Conservation (phyloP, 1,140 invertebrate species). For the Battus philenor region DNA sequence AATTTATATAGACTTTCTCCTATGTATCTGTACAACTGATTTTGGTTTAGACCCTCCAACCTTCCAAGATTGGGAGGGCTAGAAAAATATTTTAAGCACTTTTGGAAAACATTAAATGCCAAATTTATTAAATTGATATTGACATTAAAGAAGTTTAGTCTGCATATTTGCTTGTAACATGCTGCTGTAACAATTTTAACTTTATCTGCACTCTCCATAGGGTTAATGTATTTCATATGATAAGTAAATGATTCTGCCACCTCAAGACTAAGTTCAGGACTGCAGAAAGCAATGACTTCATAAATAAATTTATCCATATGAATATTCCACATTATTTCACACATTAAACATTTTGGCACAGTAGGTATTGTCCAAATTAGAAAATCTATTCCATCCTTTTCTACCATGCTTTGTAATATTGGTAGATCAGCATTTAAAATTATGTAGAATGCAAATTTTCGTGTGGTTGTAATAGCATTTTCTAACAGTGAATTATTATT, state of each 20-base stretch:
- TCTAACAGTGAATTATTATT: conserved; percentile 27
- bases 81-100: conserved; percentile 43
- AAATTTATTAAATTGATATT: conserved; percentile 27
- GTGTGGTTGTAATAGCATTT: conserved; percentile 21
- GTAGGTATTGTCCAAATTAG: conserved; percentile 55
- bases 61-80: conserved; percentile 47
- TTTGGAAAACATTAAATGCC: conserved; percentile 41
- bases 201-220: conserved; percentile 37
- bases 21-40: conserved; percentile 48
- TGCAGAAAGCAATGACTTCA: conserved; percentile 47
- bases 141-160: conserved; percentile 42
- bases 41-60: conserved; percentile 36
- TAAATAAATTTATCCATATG: conserved; percentile 51
- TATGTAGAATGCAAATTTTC: conserved; percentile 55
- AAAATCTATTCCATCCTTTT: conserved; percentile 42
- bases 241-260: conserved; percentile 41
- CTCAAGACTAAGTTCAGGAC: conserved; percentile 42
- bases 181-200: conserved; percentile 37
- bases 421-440: conserved; percentile 51
- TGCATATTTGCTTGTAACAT: conserved; percentile 42
- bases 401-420: conserved; percentile 40
- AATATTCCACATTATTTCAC: conserved; percentile 56
- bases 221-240: conserved; percentile 52
- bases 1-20: conserved; percentile 40
- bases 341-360: conserved; percentile 50